These are phyloP conservation scores for Ophiodon elongatus DNA, from an alignment of 2,113 vertebrate genomes.

Conservation along the genomic window DNA sequence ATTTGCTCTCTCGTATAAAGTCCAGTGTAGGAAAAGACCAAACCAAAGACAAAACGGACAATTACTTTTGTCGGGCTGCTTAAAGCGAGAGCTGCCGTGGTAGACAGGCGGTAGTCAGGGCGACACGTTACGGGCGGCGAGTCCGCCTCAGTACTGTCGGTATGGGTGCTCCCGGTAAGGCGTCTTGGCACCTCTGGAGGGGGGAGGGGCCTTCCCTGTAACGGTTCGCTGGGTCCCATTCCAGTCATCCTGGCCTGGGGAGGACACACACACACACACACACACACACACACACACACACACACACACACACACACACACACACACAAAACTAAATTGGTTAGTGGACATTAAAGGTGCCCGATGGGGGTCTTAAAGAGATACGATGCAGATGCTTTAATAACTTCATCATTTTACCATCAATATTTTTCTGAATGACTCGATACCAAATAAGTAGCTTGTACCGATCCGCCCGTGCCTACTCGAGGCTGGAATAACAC, in stretches of 20 bases:
- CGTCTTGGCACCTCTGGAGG: conserved; percentile 91
- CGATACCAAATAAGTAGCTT: background rate
- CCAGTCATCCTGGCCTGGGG: conserved; percentile 95
- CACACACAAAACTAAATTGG: too few relatives aligned
- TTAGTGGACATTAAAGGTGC: background rate
- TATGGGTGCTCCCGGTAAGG: conserved; percentile 96
- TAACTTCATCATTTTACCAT: too few relatives aligned
- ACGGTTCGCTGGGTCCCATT: conserved; percentile 90
- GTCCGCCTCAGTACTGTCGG: conserved; percentile 92
- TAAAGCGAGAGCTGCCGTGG: conserved; percentile 87
- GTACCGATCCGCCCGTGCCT: too few relatives aligned
- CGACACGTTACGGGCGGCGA: conserved; percentile 75
- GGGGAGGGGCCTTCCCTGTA: conserved; percentile 88
- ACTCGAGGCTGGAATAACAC: background rate
- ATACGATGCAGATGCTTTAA: too few relatives aligned
- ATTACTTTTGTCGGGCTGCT: conserved; percentile 89
- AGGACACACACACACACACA: background rate
- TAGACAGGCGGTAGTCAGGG: conserved; percentile 81
- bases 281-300: background rate
- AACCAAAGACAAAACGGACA: conserved; percentile 84
- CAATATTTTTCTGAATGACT: too few relatives aligned
- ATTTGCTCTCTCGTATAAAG: conserved; percentile 80
- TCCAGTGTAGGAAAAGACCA: conserved; percentile 86
- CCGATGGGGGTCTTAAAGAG: too few relatives aligned
- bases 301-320: too few relatives aligned